Conservation (phyloP, 2,113 vertebrate genomes). For the human region DNA sequence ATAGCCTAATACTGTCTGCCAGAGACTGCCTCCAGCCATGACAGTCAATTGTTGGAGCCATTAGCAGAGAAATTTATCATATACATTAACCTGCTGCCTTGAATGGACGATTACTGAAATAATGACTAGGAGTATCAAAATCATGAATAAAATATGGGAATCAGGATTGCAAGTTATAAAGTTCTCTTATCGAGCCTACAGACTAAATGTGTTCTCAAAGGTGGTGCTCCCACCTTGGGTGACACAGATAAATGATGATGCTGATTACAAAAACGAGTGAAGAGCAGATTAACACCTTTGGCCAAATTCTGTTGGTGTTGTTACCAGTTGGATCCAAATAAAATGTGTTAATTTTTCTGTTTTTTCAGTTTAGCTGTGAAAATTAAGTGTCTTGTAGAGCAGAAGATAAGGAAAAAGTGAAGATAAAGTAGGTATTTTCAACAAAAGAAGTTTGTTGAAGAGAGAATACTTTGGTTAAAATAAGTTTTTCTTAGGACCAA, state of each 20-base stretch:
- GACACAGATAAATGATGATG: slow-evolving; percentile 76
- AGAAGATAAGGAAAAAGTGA: slow-evolving; percentile 66
- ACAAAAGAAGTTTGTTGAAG: slow-evolving; percentile 36
- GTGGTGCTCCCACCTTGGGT: slow-evolving; percentile 61
- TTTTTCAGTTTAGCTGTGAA: slow-evolving; percentile 77
- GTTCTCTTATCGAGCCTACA: slow-evolving; percentile 70
- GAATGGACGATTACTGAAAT: slow-evolving; percentile 79
- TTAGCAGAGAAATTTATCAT: slow-evolving; percentile 79
- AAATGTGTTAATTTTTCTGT: slow-evolving; percentile 79
- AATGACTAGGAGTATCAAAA: slow-evolving; percentile 76
- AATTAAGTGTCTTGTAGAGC: slow-evolving; percentile 60
- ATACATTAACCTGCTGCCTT: slow-evolving; percentile 67
- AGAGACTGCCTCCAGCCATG: slow-evolving; percentile 40
- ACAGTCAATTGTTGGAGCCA: slow-evolving; percentile 75
- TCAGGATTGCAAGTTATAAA: slow-evolving; percentile 73
- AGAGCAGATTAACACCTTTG: slow-evolving; percentile 78
- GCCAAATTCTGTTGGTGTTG: slow-evolving; percentile 63
- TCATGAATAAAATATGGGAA: slow-evolving; percentile 84
- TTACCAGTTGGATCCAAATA: slow-evolving; percentile 77
- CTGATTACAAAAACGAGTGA: slow-evolving; percentile 78
- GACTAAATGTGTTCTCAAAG: slow-evolving; percentile 76
- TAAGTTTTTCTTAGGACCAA: not conserved
- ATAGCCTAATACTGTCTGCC: slow-evolving; percentile 63
- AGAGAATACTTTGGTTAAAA: slow-evolving; percentile 54
- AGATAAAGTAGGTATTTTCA: slow-evolving; percentile 51